Evolutionary conservation across 2,888 invertebrate species (phyloP).

Genomic region (Idaea straminata): DNA sequence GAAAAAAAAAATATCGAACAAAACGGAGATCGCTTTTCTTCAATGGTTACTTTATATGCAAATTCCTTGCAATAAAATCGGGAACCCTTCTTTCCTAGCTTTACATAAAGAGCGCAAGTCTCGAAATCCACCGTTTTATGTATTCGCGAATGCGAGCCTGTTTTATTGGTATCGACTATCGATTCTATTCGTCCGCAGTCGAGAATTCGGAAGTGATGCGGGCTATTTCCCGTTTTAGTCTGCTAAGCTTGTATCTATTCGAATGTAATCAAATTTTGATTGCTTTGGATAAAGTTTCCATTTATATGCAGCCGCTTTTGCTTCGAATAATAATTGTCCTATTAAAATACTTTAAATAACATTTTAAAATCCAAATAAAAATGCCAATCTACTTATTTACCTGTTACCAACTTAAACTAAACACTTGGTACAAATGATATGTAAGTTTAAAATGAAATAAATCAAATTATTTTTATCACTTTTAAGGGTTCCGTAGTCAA

Average conservation of each 20-base stretch:
- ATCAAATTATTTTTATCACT: too few species aligned
- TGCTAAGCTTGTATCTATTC: slow-evolving; percentile 63
- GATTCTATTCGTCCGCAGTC: slow-evolving; percentile 61
- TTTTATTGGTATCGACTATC: slow-evolving; percentile 78
- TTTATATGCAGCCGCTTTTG: slow-evolving; percentile 55
- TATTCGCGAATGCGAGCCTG: slow-evolving; percentile 74
- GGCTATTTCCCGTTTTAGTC: slow-evolving; percentile 64
- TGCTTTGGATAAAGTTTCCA: slow-evolving; percentile 54
- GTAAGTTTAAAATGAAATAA: too few species aligned
- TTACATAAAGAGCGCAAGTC: slow-evolving; percentile 71
- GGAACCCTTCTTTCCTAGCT: slow-evolving; percentile 78
- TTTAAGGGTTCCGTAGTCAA: too few species aligned
- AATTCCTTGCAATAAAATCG: slow-evolving; percentile 76
- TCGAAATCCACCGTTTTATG: slow-evolving; percentile 77
- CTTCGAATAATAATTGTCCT: slow-evolving; percentile 13
- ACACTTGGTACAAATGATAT: too few species aligned
- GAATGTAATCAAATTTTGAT: slow-evolving; percentile 71
- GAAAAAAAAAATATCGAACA: slow-evolving; percentile 65
- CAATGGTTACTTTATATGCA: slow-evolving; percentile 81
- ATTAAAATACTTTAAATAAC: not conserved
- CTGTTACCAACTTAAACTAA: too few species aligned
- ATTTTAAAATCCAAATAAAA: too few species aligned
- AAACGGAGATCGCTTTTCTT: slow-evolving; percentile 78
- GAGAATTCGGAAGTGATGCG: slow-evolving; percentile 72
- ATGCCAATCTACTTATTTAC: too few species aligned